Base-by-base conservation (phyloP, 2,113 vertebrate genomes). In the Zosterops japonicus region DNA sequence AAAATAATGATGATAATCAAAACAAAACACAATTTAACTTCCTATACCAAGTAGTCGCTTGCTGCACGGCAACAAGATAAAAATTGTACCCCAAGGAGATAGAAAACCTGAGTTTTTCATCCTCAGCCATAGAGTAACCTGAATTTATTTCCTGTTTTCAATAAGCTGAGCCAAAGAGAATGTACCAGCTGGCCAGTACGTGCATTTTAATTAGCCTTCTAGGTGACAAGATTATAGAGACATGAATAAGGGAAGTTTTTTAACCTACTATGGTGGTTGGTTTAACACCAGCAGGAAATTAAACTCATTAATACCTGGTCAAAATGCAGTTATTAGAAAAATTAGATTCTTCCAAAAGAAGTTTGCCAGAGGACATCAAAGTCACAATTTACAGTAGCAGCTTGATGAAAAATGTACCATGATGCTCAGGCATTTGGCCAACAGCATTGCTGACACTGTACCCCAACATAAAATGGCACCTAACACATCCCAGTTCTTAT, bases 291-390 rank as follows among this genome's bases (percentile, higher is more conserved):
- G 22, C 33, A 77, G 46, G 36, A 60, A 69, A 61, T 60, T 33
- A 69, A 69, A 87, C 12, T 78, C 14, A 29, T 70, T 81, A 65
- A 61, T 36, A 74, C 8, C 25, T 61, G 22, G 39, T 63, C 47
- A 94, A 78, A 94, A 70, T 31, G 36, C 4, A 87, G 27, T 69
- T 89, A 60, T 46, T 53, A 88, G 23, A 65, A 68, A 76, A 86
- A 87, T 31, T 42, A 39, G 11, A 49, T 47, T 13, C 21, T 70
- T 79, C 33, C 57, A 77, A 8, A 75, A 67, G 59, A 70, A 83
- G 29, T 5, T 89, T 87, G 3, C 33, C 63, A 74, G 35, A 75
- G 17, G 14, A 25, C n/a, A 87, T 9, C 15, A 28, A 63, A 22
- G 16, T 91, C 21, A 81, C 14, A 24, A 36, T 84, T 75, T 75